These are phyloP conservation scores for Malurus alboscapulatus DNA, from an alignment of 2,113 vertebrate species.

Conservation along the genomic window DNA sequence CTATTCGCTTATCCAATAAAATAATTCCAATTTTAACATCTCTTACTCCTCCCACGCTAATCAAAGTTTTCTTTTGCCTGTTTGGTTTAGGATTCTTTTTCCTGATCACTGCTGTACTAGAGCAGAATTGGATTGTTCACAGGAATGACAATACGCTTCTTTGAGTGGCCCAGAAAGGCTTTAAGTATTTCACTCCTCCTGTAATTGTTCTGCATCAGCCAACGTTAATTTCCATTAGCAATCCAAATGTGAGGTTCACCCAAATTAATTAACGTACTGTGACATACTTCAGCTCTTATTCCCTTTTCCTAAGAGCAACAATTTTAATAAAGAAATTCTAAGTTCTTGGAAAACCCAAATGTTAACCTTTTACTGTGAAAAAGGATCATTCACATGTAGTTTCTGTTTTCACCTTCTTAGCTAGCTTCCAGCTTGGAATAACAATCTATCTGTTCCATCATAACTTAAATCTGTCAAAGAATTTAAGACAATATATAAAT, in stretches of 20 bases:
- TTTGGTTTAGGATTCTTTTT: not conserved
- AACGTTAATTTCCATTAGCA: rapidly evolving
- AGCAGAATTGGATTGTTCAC: not conserved
- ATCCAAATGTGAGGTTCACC: not conserved
- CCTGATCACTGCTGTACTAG: not conserved
- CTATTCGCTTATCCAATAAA: not conserved
- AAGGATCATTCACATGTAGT: not conserved
- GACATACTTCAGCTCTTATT: not conserved
- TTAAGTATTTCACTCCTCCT: not conserved
- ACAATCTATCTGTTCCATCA: not conserved
- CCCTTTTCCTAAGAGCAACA: not conserved
- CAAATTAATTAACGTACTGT: not conserved
- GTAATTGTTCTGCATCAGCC: not conserved
- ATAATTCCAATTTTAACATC: not conserved
- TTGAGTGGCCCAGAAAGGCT: not conserved
- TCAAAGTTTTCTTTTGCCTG: not conserved
- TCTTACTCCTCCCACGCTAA: not conserved
- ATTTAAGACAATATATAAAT: not conserved
- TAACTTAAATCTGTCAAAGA: not conserved
- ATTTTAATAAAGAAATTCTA: not conserved
- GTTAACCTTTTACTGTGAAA: not conserved
- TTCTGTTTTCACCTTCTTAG: not conserved
- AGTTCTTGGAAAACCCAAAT: not conserved
- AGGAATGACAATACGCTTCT: not conserved
- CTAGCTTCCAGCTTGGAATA: not conserved